Conservation (phyloP, 2,113 vertebrate species). For the Nyctereutes procyonoides region DNA sequence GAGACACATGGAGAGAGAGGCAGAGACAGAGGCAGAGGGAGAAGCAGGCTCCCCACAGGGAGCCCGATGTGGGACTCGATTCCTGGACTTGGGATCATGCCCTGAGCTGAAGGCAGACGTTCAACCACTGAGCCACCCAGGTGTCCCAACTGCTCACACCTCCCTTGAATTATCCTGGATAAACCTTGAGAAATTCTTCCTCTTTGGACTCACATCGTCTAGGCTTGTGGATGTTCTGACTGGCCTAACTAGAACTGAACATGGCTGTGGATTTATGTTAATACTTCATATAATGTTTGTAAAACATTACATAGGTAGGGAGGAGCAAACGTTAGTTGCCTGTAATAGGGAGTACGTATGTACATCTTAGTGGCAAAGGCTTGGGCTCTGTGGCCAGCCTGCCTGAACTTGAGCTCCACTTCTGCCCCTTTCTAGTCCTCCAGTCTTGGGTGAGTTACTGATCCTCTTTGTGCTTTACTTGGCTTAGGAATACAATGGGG, state of each 20-base stretch:
- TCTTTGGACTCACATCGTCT: background rate
- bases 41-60: too few relatives aligned
- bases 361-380: background rate
- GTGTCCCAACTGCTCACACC: background rate
- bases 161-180: background rate
- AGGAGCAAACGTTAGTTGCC: background rate
- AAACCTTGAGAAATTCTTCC: background rate
- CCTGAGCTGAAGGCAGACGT: too few relatives aligned
- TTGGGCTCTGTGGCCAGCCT: background rate
- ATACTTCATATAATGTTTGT: background rate
- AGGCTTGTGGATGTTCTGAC: background rate
- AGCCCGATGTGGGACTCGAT: too few relatives aligned
- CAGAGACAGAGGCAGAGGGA: too few relatives aligned
- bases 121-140: too few relatives aligned
- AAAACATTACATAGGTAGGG: background rate
- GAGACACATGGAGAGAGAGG: too few relatives aligned
- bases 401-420: background rate
- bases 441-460: background rate
- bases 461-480: background rate
- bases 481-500: background rate
- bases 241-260: background rate
- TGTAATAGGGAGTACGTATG: background rate
- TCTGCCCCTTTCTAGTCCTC: background rate
- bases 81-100: too few relatives aligned
- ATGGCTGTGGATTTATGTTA: background rate